Evolutionary conservation across 2,113 vertebrate species (phyloP), one percentile per base, ranked within the genome.

Genomic region (Pterocles orientalis): DNA sequence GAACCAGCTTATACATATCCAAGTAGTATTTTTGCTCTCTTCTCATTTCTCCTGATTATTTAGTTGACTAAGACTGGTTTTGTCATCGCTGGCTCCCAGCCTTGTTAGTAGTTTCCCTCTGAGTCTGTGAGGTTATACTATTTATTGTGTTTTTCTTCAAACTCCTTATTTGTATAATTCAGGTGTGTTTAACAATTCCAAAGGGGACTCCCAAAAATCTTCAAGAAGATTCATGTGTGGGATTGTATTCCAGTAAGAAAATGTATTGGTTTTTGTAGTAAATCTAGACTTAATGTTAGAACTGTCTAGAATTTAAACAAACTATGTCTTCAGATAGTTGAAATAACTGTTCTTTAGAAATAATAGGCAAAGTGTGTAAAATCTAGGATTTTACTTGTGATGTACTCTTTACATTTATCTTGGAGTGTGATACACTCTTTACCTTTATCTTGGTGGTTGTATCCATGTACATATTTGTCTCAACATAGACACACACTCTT

Each of bases 321-420:
- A 86, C 18, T 10, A 10, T 2, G 1, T 56, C 14, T 66, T 79
- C 66, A 43, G 21, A 10, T 69, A 39, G 24, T 11, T 92, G 57
- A 82, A 84, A 36, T 53, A 71, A 29, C 9, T 7, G 8, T 77
- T 75, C 18, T 56, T 91, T 79, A 73, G 48, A 36, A 88, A 56
- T 31, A 51, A 26, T 17, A 53, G 71, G 41, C 14, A 18, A 56
- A 79, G 24, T 34, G 12, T n/a, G 16, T 60, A 34, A 89, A 76
- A 60, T 41, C 4, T 12, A 13, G 39, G 19, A 5, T 92, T 71
- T 86, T 23, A 28, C n/a, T 85, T 64, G 23, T 33, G 20, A 36
- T 47, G 3, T 0, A 7, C 17, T 45, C 48, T 19, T 12, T 3
- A 17, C 1, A 1, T 39, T 76, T 83, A 24, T 60, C 20, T 26